Evolutionary conservation across 2,888 invertebrate species (phyloP).

Genomic region (Tubiluchus corallicola): DNA sequence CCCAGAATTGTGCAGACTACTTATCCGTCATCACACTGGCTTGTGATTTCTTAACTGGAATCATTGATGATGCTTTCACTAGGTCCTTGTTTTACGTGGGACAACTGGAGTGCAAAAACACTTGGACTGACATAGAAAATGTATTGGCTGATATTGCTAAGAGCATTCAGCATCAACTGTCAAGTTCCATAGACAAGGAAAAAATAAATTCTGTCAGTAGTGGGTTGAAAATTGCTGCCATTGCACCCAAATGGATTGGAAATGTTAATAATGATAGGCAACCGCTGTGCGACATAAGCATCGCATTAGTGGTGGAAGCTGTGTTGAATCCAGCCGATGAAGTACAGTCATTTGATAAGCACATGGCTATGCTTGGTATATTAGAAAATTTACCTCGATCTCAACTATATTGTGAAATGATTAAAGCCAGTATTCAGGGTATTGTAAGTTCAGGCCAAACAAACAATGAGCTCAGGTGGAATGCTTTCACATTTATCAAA

Average conservation of each 20-base stretch:
- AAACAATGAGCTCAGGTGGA: conserved; percentile 73
- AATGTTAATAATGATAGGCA: too few relatives aligned
- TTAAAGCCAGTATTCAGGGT: conserved; percentile 72
- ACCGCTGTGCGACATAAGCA: too few relatives aligned
- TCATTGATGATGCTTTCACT: conserved; percentile 23
- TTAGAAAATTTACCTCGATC: conserved; percentile 46
- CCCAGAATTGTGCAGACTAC: conserved; percentile 22
- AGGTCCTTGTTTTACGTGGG: conserved; percentile 28
- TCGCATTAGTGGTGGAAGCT: conserved; percentile 68
- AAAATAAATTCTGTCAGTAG: too few relatives aligned
- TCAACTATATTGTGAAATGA: conserved; percentile 66
- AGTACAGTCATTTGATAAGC: conserved; percentile 55
- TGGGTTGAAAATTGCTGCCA: too few relatives aligned
- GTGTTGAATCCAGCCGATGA: conserved; percentile 66
- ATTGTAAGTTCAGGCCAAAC: conserved; percentile 65
- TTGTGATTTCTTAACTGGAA: conserved; percentile 21
- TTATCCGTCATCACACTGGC: conserved; percentile 24
- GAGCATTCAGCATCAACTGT: too few relatives aligned
- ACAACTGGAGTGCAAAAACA: conserved; percentile 26
- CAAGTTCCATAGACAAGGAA: too few relatives aligned
- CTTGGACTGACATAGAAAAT: too few relatives aligned
- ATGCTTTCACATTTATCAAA: conserved; percentile 80
- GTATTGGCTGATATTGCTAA: too few relatives aligned
- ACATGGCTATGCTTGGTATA: conserved; percentile 58
- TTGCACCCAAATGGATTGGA: too few relatives aligned